These are phyloP conservation scores for Genyomyrus donnyi DNA, from an alignment of 2,113 vertebrate species.

Conservation along the genomic window DNA sequence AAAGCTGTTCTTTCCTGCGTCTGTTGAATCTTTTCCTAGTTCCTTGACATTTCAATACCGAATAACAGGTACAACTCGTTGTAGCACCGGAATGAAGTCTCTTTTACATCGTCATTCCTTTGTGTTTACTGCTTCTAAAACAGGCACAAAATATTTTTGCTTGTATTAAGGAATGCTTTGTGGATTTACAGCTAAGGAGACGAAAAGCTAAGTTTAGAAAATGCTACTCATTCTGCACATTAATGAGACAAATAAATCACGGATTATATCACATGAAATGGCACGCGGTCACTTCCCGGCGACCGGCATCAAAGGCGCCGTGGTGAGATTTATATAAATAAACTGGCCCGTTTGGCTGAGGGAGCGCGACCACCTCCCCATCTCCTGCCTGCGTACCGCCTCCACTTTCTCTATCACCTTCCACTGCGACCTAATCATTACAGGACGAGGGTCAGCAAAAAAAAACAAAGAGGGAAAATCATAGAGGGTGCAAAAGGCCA, in stretches of 20 bases:
- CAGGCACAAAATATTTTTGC: not conserved
- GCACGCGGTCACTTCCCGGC: not conserved
- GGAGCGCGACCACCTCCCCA: not conserved
- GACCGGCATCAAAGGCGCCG: slow-evolving; percentile 13
- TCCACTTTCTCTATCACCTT: not conserved
- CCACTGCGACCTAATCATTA: not conserved
- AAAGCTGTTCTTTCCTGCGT: not conserved
- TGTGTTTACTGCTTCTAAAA: not conserved
- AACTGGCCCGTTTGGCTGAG: not conserved
- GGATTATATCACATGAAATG: not conserved
- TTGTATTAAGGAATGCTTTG: not conserved
- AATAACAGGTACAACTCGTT: not conserved
- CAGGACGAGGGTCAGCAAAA: not conserved
- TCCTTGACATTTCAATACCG: not conserved
- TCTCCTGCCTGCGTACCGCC: not conserved
- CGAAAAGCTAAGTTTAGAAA: not conserved
- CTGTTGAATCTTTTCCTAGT: not conserved
- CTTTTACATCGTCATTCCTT: not conserved
- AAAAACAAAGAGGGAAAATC: slow-evolving; percentile 17
- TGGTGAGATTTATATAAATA: slow-evolving; percentile 2
- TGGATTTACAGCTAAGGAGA: not conserved
- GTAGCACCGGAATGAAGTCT: not conserved
- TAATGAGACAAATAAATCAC: not conserved
- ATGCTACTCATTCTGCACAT: not conserved
- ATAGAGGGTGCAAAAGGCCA: not conserved